phyloP scores from a whole-genome alignment of 2,797 vertebrate species.

The Arremon aurantiirostris region DNA sequence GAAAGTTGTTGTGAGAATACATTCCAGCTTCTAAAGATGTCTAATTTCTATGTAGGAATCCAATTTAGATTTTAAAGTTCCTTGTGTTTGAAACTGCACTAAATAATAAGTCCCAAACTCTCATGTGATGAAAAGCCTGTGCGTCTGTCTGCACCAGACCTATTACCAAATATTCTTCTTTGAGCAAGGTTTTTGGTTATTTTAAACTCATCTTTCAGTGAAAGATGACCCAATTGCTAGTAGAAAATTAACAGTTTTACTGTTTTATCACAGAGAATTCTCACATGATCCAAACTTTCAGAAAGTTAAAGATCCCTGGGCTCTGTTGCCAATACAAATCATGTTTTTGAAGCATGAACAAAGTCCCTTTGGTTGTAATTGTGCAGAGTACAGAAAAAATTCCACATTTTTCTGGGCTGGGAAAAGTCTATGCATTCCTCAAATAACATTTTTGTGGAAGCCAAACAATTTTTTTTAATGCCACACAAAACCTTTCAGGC shows the following conservation, averaged over 20 bases:
- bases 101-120: background rate
- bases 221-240: background rate
- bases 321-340: background rate
- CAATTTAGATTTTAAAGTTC: conserved; percentile 18
- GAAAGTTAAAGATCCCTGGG: background rate
- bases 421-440: background rate
- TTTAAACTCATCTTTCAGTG: background rate
- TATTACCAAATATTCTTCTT: background rate
- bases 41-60: conserved; percentile 38
- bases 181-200: background rate
- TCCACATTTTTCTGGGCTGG: background rate
- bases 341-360: background rate
- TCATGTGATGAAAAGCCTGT: background rate
- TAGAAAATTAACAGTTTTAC: background rate
- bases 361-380: background rate
- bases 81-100: background rate
- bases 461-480: background rate
- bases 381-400: background rate
- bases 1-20: background rate
- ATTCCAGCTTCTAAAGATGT: conserved; percentile 1
- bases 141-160: background rate
- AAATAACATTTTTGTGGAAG: background rate
- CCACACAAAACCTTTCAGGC: background rate
- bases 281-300: background rate
- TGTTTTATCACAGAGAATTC: background rate